Conservation (phyloP, 30 jellyfish, hydroid and myxozoan genomes). For the Calvadosia cruxmelitensis region DNA sequence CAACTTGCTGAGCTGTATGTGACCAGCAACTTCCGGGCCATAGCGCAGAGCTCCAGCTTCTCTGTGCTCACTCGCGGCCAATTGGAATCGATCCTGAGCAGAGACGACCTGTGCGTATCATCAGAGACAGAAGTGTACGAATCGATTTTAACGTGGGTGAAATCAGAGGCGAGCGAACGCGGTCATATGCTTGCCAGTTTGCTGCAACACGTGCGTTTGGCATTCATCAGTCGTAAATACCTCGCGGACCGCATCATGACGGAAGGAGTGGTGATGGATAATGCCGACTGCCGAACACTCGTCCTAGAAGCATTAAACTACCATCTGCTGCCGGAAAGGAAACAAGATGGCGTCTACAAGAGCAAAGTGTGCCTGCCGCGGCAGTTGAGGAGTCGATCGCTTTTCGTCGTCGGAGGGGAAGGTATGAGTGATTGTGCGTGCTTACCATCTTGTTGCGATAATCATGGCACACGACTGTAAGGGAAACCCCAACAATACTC, state of each 20-base stretch:
- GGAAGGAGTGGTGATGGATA: conserved; percentile 56
- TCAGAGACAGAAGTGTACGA: conserved; percentile 81
- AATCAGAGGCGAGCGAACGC: conserved; percentile 22
- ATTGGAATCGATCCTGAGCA: conserved; percentile 27
- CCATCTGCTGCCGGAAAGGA: conserved; percentile 63
- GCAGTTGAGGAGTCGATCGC: conserved; percentile 22
- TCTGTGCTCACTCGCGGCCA: conserved; percentile 28
- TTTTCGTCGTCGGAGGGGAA: conserved; percentile 70
- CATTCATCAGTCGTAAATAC: conserved; percentile 52
- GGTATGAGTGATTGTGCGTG: conserved; percentile 20
- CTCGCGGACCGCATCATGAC: conserved; percentile 51
- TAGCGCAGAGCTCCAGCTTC: conserved; percentile 24
- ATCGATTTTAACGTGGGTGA: conserved; percentile 56
- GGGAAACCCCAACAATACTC: too few relatives aligned
- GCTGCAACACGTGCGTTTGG: conserved; percentile 41
- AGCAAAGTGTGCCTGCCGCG: conserved; percentile 19
- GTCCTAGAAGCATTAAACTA: conserved; percentile 44
- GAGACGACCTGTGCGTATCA: conserved; percentile 40
- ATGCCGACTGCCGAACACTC: conserved; percentile 33
- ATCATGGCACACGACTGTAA: too few relatives aligned
- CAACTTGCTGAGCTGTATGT: conserved; percentile 29
- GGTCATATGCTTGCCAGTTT: conserved; percentile 12
- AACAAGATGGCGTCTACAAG: neutral
- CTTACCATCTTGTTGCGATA: too few relatives aligned
- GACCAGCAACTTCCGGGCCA: conserved; percentile 32